Evolutionary conservation across 2,113 vertebrate genomes (phyloP).

Genomic region (Cinclus mexicanus): DNA sequence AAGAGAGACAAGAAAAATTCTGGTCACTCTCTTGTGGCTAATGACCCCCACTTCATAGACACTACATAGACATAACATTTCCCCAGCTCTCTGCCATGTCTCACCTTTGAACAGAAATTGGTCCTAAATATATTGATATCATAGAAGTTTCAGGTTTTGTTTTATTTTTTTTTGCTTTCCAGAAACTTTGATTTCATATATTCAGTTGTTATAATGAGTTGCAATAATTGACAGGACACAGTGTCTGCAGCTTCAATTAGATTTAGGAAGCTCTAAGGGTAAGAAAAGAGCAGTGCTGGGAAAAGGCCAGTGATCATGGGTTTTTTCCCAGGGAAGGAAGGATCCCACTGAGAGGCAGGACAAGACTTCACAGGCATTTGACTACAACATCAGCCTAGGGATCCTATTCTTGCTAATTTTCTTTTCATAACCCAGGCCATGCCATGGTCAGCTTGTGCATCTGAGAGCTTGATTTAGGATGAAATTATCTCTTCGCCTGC

Average conservation of each 20-base stretch:
- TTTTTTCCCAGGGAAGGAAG: background rate
- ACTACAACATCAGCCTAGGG: background rate
- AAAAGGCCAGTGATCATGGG: background rate
- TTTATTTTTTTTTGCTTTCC: background rate
- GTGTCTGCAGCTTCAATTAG: background rate
- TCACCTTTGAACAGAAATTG: background rate
- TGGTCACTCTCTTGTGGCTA: background rate
- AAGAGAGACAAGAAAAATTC: background rate
- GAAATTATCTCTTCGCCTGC: background rate
- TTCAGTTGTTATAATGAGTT: no score
- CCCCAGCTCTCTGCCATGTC: background rate
- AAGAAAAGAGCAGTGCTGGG: background rate
- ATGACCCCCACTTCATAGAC: background rate
- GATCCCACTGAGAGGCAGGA: background rate
- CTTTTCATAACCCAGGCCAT: background rate
- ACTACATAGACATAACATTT: background rate
- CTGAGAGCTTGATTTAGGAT: background rate
- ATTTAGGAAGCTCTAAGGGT: background rate
- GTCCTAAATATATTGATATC: background rate
- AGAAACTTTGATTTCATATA: background rate
- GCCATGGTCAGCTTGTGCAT: background rate
- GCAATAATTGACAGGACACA: background rate
- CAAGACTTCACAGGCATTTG: background rate
- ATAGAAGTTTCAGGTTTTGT: background rate
- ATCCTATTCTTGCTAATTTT: background rate